A percentile compares a stretch with the other conserved stretches of the same genome.
phyloP scores from a whole-genome alignment of 2,888 invertebrate species.

The Keiferia lycopersicella region DNA sequence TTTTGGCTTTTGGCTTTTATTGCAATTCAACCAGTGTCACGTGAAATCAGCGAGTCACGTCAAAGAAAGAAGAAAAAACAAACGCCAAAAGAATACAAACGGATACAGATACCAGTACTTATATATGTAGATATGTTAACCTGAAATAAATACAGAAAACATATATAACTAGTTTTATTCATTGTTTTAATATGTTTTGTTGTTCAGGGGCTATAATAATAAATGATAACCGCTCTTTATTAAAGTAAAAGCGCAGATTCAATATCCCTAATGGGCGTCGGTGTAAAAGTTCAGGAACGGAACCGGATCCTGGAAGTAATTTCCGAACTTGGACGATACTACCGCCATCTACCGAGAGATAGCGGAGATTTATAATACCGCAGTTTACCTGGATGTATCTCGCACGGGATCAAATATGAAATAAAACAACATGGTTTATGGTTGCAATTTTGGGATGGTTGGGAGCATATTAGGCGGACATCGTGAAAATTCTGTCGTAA shows the following conservation, averaged over 20 bases:
- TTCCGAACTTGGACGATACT: conserved; percentile 4
- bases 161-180: no score
- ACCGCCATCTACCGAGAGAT: neutral
- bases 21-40: no score
- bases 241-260: conserved; percentile 15
- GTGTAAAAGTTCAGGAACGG: conserved; percentile 5
- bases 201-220: neutral
- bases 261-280: conserved; percentile 3
- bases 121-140: no score
- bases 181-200: neutral
- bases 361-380: conserved; percentile 8
- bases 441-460: neutral
- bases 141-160: no score
- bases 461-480: neutral
- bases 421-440: conserved; percentile 7
- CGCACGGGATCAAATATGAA: neutral
- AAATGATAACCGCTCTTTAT: neutral
- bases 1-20: no score
- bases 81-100: no score
- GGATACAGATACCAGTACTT: no score
- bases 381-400: neutral
- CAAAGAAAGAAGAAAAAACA: no score
- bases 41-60: no score
- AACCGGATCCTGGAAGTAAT: conserved; percentile 2
- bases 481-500: neutral